Evolutionary conservation across 2,888 invertebrate species (phyloP).

Genomic region (Amblyteles armatorius): DNA sequence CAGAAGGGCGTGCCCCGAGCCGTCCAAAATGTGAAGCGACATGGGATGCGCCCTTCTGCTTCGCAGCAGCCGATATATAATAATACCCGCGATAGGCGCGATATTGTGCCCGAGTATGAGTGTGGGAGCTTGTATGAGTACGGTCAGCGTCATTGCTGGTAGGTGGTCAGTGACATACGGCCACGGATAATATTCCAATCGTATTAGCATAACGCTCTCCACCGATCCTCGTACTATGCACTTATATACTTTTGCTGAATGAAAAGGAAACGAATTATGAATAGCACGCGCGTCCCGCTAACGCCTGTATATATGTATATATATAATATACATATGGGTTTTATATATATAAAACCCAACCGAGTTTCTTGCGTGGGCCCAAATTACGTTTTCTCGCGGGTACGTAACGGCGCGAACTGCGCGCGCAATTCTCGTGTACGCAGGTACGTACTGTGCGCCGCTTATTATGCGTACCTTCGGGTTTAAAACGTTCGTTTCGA

Average conservation of each 20-base stretch:
- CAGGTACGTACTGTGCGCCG: not conserved
- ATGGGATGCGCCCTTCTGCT: not conserved
- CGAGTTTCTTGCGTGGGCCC: constrained; percentile 72
- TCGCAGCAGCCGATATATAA: not conserved
- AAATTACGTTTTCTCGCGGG: constrained; percentile 73
- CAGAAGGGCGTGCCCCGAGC: not conserved
- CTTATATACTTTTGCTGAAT: constrained; percentile 71
- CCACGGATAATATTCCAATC: constrained; percentile 76
- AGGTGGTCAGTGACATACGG: constrained; percentile 82
- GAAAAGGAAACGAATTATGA: constrained; percentile 77
- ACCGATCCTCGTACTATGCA: constrained; percentile 53
- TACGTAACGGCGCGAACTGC: constrained; percentile 52
- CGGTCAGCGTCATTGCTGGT: constrained; percentile 76
- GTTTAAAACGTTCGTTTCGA: constrained; percentile 30
- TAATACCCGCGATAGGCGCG: constrained; percentile 13
- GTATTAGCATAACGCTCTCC: constrained; percentile 80
- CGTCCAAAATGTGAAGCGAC: not conserved
- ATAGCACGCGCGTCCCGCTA: constrained; percentile 66
- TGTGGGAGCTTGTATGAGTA: constrained; percentile 67
- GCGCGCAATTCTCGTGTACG: constrained; percentile 21
- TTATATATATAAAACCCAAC: constrained; percentile 4
- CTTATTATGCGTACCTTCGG: not conserved
- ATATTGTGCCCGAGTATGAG: constrained; percentile 15
- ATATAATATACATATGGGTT: not conserved
- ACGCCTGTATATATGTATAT: constrained; percentile 8